Conservation (phyloP, 2,888 invertebrate species). For the Orchestes rusci region DNA sequence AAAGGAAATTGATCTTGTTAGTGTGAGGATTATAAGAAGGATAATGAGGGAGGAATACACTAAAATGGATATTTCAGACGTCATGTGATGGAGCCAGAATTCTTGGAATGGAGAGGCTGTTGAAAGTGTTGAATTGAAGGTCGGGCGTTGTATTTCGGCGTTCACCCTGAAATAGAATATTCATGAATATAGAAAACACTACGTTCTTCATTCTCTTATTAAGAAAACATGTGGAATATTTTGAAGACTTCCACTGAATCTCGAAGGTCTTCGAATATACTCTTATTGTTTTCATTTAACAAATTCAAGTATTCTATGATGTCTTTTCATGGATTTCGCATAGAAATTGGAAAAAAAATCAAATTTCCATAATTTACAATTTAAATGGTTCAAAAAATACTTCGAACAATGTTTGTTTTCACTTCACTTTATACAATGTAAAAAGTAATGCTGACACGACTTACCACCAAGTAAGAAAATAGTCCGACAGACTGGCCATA, state of each 20-base stretch:
- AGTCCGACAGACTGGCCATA: slow-evolving; percentile 68
- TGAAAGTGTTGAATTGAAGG: background rate
- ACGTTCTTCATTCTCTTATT: no score
- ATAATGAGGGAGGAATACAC: slow-evolving; percentile 32
- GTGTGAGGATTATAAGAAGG: slow-evolving; percentile 40
- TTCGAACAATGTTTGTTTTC: no score
- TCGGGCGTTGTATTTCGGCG: slow-evolving; percentile 40
- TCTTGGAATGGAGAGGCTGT: background rate
- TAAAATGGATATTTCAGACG: slow-evolving; percentile 34
- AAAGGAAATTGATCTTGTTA: slow-evolving; percentile 43
- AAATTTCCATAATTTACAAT: no score
- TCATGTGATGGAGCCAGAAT: slow-evolving; percentile 21
- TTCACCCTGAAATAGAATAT: slow-evolving; percentile 26
- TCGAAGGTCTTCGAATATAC: no score
- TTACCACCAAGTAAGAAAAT: slow-evolving; percentile 71
- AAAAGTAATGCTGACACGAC: slow-evolving; percentile 3
- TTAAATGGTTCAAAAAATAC: no score
- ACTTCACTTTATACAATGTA: slow-evolving; percentile 3
- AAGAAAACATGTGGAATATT: no score
- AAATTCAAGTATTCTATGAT: no score
- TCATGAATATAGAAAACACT: slow-evolving; percentile 2
- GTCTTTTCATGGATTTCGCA: no score
- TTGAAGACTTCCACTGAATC: no score
- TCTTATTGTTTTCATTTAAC: no score
- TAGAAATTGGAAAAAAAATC: no score